Evolutionary conservation across 2,797 vertebrate genomes (phyloP).

Genomic region (Galagoides demidoff): DNA sequence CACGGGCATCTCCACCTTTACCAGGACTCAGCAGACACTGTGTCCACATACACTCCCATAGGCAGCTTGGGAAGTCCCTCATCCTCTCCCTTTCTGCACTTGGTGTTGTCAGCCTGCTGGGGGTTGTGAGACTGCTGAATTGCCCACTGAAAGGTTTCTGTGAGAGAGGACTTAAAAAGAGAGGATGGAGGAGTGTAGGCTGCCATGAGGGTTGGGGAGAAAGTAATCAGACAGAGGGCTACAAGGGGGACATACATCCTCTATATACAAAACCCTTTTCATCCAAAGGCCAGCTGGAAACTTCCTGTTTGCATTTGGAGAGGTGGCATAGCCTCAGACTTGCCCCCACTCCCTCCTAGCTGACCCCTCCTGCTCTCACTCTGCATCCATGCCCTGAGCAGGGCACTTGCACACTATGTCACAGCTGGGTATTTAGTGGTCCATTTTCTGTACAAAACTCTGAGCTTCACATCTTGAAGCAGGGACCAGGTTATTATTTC

Average conservation of each 20-base stretch:
- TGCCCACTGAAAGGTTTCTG: background rate
- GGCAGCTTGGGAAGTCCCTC: background rate
- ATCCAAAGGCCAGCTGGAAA: background rate
- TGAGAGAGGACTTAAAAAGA: background rate
- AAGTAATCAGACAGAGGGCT: no score
- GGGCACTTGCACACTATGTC: background rate
- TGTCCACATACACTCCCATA: rapidly evolving
- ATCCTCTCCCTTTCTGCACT: no score
- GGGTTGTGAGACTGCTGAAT: background rate
- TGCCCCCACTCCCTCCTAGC: background rate
- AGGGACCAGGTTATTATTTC: background rate
- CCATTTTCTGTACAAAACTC: background rate
- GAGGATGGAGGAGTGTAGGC: background rate
- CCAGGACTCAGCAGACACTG: no score
- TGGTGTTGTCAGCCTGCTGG: background rate
- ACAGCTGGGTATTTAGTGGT: background rate
- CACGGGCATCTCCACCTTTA: background rate
- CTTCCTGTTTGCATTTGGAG: background rate
- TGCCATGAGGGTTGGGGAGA: background rate
- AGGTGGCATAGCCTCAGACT: background rate
- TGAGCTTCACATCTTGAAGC: background rate
- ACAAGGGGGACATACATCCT: no score
- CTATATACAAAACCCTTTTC: background rate
- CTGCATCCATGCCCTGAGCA: background rate
- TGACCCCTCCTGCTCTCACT: background rate